Conservation (phyloP, 2,797 vertebrate species). For the Falco concolor region DNA sequence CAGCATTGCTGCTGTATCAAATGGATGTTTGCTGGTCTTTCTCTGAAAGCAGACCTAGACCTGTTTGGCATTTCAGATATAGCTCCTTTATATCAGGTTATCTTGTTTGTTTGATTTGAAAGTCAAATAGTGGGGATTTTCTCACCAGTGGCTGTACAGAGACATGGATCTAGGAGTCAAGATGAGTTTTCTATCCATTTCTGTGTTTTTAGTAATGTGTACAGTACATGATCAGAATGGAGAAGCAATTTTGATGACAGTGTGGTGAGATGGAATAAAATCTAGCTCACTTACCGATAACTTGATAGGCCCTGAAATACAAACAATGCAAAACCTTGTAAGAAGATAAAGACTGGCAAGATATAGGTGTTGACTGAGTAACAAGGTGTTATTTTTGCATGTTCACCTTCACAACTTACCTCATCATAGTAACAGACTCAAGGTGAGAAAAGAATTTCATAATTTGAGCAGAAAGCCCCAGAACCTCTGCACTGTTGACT, state of each 20-base stretch:
- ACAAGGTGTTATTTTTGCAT: background rate
- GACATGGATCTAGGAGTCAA: background rate
- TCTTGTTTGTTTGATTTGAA: background rate
- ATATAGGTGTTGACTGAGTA: background rate
- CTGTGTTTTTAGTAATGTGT: background rate
- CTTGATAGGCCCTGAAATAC: background rate
- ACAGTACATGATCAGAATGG: background rate
- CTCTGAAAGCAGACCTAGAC: background rate
- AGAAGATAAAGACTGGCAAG: background rate
- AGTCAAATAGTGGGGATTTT: background rate
- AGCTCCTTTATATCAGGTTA: background rate
- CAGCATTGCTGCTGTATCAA: background rate
- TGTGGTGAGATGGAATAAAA: background rate
- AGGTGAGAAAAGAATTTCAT: background rate
- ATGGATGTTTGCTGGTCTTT: background rate
- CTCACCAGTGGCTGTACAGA: background rate
- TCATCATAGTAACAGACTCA: background rate
- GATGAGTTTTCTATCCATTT: background rate
- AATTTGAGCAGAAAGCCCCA: background rate
- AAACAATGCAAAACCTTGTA: background rate
- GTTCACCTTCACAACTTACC: background rate
- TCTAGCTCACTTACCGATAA: background rate
- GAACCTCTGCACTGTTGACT: background rate
- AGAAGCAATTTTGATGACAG: background rate
- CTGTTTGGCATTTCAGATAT: background rate